Conservation (phyloP, 2,888 invertebrate genomes). For the Drosophila flavopinicola region DNA sequence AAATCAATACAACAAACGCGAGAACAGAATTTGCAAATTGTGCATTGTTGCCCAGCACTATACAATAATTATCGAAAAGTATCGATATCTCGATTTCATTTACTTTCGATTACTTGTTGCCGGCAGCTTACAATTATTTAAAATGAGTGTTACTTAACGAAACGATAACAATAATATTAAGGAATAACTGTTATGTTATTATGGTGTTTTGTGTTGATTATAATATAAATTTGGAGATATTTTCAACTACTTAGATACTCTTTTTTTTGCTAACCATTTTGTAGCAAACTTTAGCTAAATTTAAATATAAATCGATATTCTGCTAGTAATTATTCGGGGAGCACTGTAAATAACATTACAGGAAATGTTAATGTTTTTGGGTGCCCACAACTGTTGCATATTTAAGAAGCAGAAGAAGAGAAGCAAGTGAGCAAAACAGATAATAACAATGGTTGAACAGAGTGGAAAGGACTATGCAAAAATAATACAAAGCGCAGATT, state of each 20-base stretch:
- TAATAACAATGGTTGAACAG: constrained; percentile 85
- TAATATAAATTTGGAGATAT: no score
- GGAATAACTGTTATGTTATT: neutral
- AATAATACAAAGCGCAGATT: constrained; percentile 85
- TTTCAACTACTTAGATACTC: no score
- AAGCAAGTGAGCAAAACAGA: constrained; percentile 29
- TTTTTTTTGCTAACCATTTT: no score
- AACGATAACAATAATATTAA: neutral
- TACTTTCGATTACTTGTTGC: no score
- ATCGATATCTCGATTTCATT: neutral
- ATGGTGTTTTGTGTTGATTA: no score
- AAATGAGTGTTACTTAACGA: no score
- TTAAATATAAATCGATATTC: no score
- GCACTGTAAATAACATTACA: neutral
- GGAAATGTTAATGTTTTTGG: constrained; percentile 1
- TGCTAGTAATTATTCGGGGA: no score
- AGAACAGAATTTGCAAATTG: constrained; percentile 30
- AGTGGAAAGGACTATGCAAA: constrained; percentile 86
- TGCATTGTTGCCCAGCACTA: constrained; percentile 52
- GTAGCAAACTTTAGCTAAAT: no score
- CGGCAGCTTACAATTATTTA: neutral
- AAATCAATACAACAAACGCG: constrained; percentile 55
- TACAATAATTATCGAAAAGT: neutral
- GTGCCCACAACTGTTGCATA: constrained; percentile 13
- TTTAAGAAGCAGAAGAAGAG: neutral